phyloP scores from a whole-genome alignment of 2,797 vertebrate genomes.

The Echeneis naucrates region DNA sequence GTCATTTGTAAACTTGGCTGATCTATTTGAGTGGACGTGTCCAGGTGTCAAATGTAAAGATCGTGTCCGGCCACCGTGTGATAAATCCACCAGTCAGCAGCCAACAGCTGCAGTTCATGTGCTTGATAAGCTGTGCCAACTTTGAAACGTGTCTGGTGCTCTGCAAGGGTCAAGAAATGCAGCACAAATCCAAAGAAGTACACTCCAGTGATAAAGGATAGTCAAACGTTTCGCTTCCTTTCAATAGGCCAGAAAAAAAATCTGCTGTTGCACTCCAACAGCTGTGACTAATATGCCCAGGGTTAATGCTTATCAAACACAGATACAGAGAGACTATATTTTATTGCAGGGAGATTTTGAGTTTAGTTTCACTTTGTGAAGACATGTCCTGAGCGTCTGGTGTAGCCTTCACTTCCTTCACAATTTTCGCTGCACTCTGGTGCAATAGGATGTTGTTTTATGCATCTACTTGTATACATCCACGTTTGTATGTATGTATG shows the following conservation, averaged over 20 bases:
- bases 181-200: background rate
- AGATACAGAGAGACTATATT: background rate
- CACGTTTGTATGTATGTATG: too few species aligned
- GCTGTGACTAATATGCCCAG: background rate
- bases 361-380: constrained; percentile 1
- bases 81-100: constrained; percentile 5
- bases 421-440: too few species aligned
- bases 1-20: constrained; percentile 67
- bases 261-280: background rate
- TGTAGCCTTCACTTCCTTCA: too few species aligned
- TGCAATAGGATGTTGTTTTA: too few species aligned
- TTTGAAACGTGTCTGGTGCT: constrained; percentile 25
- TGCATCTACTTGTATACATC: too few species aligned
- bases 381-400: too few species aligned
- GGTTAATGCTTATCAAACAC: background rate
- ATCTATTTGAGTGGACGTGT: constrained; percentile 38
- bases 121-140: constrained; percentile 33
- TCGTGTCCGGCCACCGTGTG: constrained; percentile 45
- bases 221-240: background rate
- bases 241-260: background rate
- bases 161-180: constrained; percentile 9
- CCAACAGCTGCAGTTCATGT: constrained; percentile 32
- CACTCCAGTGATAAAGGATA: background rate
- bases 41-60: constrained; percentile 42
- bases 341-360: background rate